Evolutionary conservation across 2,113 vertebrate genomes (phyloP).

Genomic region (Gnathonemus longibarbis): DNA sequence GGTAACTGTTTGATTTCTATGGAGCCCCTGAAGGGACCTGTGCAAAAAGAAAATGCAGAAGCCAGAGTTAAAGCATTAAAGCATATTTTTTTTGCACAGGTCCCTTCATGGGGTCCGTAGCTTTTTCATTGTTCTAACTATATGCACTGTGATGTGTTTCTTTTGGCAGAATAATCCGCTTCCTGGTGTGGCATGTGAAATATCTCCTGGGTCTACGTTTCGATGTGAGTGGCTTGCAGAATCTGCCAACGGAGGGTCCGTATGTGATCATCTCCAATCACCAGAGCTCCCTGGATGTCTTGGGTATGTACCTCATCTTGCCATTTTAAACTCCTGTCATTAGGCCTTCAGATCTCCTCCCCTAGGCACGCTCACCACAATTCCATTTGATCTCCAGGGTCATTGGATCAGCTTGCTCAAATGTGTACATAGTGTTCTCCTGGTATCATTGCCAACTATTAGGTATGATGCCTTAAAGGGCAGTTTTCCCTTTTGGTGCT

Average conservation of each 20-base stretch:
- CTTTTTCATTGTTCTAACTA: neutral
- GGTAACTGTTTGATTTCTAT: neutral
- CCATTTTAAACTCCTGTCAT: neutral
- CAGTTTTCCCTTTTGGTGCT: neutral
- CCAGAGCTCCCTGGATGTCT: conserved; percentile 65
- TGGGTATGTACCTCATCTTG: conserved; percentile 47
- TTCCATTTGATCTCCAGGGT: neutral
- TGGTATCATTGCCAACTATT: neutral
- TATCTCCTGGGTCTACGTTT: conserved; percentile 61
- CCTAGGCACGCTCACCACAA: too few species aligned
- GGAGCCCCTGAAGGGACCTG: too few species aligned
- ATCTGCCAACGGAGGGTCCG: conserved; percentile 52
- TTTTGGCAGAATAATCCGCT: conserved; percentile 52
- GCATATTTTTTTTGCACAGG: too few species aligned
- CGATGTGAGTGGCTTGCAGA: conserved; percentile 55
- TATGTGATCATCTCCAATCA: conserved; percentile 72
- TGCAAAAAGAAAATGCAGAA: too few species aligned
- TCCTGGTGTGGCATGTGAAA: conserved; percentile 61
- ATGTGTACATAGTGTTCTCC: neutral
- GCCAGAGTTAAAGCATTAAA: too few species aligned
- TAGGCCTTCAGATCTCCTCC: neutral
- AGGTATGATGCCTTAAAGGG: neutral
- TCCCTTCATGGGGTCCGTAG: too few species aligned
- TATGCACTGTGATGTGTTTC: neutral
- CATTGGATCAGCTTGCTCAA: neutral